phyloP scores from a whole-genome alignment of 2,113 vertebrate genomes.

The Myxocyprinus asiaticus region DNA sequence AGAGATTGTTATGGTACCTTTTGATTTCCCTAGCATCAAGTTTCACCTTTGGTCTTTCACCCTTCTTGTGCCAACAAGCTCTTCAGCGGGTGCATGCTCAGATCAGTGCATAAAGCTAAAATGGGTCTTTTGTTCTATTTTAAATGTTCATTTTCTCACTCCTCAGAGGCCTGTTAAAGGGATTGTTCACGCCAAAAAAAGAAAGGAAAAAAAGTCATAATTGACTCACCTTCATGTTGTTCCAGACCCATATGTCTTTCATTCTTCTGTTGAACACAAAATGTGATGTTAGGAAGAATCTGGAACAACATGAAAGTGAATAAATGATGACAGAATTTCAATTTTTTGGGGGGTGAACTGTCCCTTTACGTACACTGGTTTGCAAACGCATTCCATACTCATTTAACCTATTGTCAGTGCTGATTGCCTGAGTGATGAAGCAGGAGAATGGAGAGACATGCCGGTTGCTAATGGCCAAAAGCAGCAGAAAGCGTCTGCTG shows the following conservation, averaged over 20 bases:
- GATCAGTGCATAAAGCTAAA: not conserved
- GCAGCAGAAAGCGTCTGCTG: not conserved
- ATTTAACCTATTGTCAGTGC: not conserved
- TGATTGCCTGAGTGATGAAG: not conserved
- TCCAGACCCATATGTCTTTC: no score
- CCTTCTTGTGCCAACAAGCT: constrained; percentile 42
- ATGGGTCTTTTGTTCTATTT: not conserved
- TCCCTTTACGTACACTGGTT: no score
- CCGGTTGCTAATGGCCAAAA: not conserved
- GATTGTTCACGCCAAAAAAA: no score
- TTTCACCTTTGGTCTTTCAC: constrained; percentile 48
- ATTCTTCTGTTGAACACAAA: no score
- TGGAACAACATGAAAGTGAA: no score
- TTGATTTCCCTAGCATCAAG: constrained; percentile 36
- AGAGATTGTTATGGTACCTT: constrained; percentile 47
- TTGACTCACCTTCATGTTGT: no score
- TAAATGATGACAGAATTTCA: no score
- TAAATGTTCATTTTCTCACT: not conserved
- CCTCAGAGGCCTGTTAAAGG: not conserved
- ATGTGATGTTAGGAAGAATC: no score
- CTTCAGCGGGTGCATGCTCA: not conserved
- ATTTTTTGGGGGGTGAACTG: no score
- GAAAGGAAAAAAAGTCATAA: no score
- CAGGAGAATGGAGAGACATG: not conserved
- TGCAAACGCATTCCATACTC: not conserved